A percentile compares a stretch with the other conserved stretches of the same genome.
These are phyloP conservation scores for Colletes collaris DNA, from an alignment of 2,888 invertebrate genomes.

Conservation along the genomic window DNA sequence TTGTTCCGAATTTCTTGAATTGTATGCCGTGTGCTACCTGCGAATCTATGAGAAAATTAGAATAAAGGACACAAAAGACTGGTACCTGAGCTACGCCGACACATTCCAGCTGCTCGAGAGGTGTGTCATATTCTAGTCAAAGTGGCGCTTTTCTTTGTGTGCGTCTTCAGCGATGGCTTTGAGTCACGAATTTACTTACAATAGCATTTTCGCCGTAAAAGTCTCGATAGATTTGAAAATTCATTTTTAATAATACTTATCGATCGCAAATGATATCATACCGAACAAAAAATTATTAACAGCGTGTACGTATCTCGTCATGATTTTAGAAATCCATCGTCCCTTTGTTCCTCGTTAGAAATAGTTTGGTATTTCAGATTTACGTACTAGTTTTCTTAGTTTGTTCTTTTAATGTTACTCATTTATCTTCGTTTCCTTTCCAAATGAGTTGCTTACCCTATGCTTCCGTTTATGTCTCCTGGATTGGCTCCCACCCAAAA, in stretches of 20 bases:
- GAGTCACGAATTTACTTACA: slow-evolving; percentile 9
- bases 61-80: slow-evolving; percentile 17
- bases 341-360: not conserved
- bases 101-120: slow-evolving; percentile 62
- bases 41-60: slow-evolving; percentile 21
- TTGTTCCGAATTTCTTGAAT: slow-evolving; percentile 1
- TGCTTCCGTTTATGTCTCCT: slow-evolving; percentile 34
- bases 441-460: slow-evolving; percentile 27
- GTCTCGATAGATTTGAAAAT: not conserved
- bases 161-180: slow-evolving; percentile 41
- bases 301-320: too few relatives aligned
- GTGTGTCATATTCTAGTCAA: slow-evolving; percentile 67
- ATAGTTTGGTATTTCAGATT: too few relatives aligned
- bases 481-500: slow-evolving; percentile 31
- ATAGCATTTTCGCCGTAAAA: not conserved
- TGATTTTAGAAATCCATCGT: too few relatives aligned
- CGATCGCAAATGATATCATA: too few relatives aligned
- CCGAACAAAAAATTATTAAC: too few relatives aligned
- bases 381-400: too few relatives aligned
- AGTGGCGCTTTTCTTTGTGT: slow-evolving; percentile 44
- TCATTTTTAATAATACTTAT: too few relatives aligned
- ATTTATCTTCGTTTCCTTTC: too few relatives aligned
- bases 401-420: too few relatives aligned
- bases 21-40: slow-evolving; percentile 17
- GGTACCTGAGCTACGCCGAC: slow-evolving; percentile 41